These are phyloP conservation scores for Cecropterus lyciades DNA, from an alignment of 1,140 invertebrate species.

Conservation along the genomic window DNA sequence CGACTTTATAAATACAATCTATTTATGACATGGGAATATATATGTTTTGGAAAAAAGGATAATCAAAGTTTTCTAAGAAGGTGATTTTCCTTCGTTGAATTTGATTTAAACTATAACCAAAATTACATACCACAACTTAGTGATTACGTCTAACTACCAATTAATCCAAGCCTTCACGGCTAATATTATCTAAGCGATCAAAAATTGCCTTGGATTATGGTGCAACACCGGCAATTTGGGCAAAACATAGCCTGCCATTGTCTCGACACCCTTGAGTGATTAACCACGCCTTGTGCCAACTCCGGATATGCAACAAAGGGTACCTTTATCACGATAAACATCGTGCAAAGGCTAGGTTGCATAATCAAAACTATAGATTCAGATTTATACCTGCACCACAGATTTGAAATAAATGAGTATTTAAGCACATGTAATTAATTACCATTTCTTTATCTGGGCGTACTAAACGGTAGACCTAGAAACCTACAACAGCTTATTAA, in stretches of 20 bases:
- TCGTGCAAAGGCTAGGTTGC: conserved; percentile 24
- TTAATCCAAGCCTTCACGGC: conserved; percentile 18
- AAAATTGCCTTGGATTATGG: conserved; percentile 31
- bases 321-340: conserved; percentile 32
- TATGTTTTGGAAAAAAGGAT: too few relatives aligned
- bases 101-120: too few relatives aligned
- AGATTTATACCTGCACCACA: background rate
- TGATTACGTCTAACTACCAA: conserved; percentile 16
- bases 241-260: conserved; percentile 29
- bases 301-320: conserved; percentile 38
- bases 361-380: conserved; percentile 8
- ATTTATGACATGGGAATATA: too few relatives aligned
- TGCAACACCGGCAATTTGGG: conserved; percentile 33
- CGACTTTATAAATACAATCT: too few relatives aligned
- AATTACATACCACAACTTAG: background rate
- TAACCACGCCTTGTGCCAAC: conserved; percentile 27
- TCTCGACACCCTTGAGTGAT: conserved; percentile 35
- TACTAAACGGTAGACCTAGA: too few relatives aligned
- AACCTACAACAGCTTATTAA: too few relatives aligned
- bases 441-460: too few relatives aligned
- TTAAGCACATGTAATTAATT: too few relatives aligned
- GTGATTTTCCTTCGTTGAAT: too few relatives aligned
- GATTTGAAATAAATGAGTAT: background rate
- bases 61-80: too few relatives aligned
- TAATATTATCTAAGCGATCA: conserved; percentile 33